Evolutionary conservation across 2,888 invertebrate genomes (phyloP).

Genomic region (Lomographa bimaculata): DNA sequence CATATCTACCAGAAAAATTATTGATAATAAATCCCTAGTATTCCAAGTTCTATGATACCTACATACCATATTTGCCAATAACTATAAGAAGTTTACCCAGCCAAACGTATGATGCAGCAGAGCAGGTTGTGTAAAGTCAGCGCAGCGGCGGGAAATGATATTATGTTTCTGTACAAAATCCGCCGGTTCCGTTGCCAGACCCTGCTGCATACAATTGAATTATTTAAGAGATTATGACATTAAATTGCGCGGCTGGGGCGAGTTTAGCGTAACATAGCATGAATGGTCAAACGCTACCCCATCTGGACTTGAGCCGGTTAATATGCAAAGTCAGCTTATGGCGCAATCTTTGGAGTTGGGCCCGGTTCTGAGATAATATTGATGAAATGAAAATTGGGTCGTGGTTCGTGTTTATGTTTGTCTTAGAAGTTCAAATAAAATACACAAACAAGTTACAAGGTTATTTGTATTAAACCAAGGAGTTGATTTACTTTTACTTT

Average conservation of each 20-base stretch:
- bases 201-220: slow-evolving; percentile 55
- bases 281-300: slow-evolving; percentile 35
- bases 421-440: not conserved
- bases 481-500: no score
- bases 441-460: not conserved
- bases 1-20: no score
- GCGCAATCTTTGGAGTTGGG: slow-evolving; percentile 18
- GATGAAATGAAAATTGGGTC: slow-evolving; percentile 12
- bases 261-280: slow-evolving; percentile 41
- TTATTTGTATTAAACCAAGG: no score
- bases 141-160: slow-evolving; percentile 27
- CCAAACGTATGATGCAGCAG: slow-evolving; percentile 3
- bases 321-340: slow-evolving; percentile 24
- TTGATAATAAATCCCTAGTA: no score
- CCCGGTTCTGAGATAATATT: slow-evolving; percentile 19
- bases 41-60: no score
- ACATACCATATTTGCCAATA: no score
- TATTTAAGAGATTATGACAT: slow-evolving; percentile 56
- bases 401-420: not conserved
- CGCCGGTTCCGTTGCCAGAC: slow-evolving; percentile 43
- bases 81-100: slow-evolving; percentile 1
- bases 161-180: slow-evolving; percentile 45
- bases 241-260: slow-evolving; percentile 48
- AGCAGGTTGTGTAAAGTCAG: slow-evolving; percentile 18
- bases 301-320: slow-evolving; percentile 24